Evolutionary conservation across 1,140 invertebrate species (phyloP).

Genomic region (Parasteatoda tepidariorum): DNA sequence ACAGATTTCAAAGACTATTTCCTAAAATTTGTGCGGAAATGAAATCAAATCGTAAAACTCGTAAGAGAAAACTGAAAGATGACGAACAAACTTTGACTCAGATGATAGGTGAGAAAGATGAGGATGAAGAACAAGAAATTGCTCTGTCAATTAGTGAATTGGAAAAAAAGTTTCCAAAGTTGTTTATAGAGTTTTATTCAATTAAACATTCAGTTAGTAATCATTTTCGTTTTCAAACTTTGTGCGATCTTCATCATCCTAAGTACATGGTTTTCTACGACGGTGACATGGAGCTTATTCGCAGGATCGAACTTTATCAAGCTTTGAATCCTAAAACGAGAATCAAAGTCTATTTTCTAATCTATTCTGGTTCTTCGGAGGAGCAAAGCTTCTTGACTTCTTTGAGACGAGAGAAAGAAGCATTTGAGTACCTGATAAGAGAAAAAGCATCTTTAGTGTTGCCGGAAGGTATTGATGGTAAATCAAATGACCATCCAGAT

Average conservation of each 20-base stretch:
- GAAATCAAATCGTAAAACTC: slow-evolving; percentile 63
- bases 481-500: slow-evolving; percentile 78
- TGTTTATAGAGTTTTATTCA: slow-evolving; percentile 52
- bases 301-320: slow-evolving; percentile 83
- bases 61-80: slow-evolving; percentile 42
- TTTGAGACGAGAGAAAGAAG: slow-evolving; percentile 89
- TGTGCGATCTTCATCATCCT: slow-evolving; percentile 70
- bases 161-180: slow-evolving; percentile 1
- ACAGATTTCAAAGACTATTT: slow-evolving; percentile 6
- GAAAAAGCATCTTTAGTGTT: slow-evolving; percentile 74
- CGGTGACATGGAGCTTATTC: slow-evolving; percentile 84
- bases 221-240: slow-evolving; percentile 37
- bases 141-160: neutral
- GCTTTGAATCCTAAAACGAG: slow-evolving; percentile 66
- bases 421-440: slow-evolving; percentile 91
- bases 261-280: slow-evolving; percentile 92
- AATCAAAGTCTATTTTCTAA: slow-evolving; percentile 63
- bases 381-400: slow-evolving; percentile 94
- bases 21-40: slow-evolving; percentile 75
- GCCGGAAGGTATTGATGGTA: slow-evolving; percentile 73
- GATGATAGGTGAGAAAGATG: neutral
- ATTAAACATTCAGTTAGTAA: slow-evolving; percentile 12
- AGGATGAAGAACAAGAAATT: neutral
- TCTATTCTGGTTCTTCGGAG: slow-evolving; percentile 81
- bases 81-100: slow-evolving; percentile 57